phyloP scores from a whole-genome alignment of 2,797 vertebrate species.

The Oophaga sylvatica region DNA sequence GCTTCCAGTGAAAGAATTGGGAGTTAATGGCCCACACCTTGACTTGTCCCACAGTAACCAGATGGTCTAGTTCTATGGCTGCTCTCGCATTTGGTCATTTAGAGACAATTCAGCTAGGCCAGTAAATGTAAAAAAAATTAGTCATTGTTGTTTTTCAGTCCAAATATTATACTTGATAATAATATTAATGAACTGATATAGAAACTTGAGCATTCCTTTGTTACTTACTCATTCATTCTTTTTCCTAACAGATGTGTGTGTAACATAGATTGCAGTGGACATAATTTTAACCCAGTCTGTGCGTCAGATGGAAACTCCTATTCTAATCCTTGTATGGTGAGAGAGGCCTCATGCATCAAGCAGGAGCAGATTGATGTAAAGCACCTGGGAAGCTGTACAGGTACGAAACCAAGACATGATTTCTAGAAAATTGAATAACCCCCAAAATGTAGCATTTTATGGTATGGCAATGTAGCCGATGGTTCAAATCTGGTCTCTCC shows the following conservation, averaged over 20 bases:
- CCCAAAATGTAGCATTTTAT: not conserved
- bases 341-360: slow-evolving; percentile 93
- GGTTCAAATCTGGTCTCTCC: not conserved
- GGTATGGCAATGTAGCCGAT: not conserved
- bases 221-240: slow-evolving; percentile 27
- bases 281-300: slow-evolving; percentile 93
- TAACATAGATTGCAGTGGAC: slow-evolving; percentile 95
- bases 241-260: slow-evolving; percentile 87
- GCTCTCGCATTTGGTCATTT: not conserved
- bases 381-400: slow-evolving; percentile 89
- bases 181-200: not conserved
- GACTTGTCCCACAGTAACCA: not conserved
- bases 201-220: too few species aligned
- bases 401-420: slow-evolving; percentile 67
- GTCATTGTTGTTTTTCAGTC: not conserved
- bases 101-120: not conserved
- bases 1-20: too few species aligned
- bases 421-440: not conserved
- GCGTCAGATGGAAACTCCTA: slow-evolving; percentile 93
- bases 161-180: not conserved
- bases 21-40: not conserved
- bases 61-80: not conserved
- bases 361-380: slow-evolving; percentile 95
- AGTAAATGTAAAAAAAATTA: not conserved
- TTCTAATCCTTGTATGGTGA: slow-evolving; percentile 92